phyloP scores from a whole-genome alignment of 37 sponge, comb jelly and placozoan species.

The Corticium candelabrum region DNA sequence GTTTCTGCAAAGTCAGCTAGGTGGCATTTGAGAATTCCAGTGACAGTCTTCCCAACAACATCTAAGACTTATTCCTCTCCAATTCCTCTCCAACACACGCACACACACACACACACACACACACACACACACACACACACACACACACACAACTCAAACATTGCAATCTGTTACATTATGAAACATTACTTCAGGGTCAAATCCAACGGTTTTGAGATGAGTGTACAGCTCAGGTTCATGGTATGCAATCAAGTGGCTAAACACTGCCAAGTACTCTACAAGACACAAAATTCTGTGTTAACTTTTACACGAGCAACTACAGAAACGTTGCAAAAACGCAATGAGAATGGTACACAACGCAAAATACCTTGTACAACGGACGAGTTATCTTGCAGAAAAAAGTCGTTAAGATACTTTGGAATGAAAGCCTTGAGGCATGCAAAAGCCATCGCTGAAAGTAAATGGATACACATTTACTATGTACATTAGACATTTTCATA shows the following conservation, averaged over 20 bases:
- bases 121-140: conserved; percentile 5
- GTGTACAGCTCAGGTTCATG: conserved; percentile 90
- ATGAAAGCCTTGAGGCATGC: conserved; percentile 79
- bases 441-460: conserved; percentile 66
- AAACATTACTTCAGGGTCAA: conserved; percentile 67
- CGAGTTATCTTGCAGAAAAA: conserved; percentile 93
- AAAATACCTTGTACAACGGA: conserved; percentile 80
- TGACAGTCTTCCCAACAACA: too few relatives aligned
- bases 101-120: conserved; percentile 5
- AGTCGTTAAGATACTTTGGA: conserved; percentile 82
- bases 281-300: neutral
- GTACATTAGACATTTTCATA: neutral
- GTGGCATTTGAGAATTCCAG: too few relatives aligned
- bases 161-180: too few relatives aligned
- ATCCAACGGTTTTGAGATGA: conserved; percentile 71
- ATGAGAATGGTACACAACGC: neutral
- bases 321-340: neutral
- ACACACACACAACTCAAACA: conserved; percentile 3
- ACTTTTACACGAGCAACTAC: too few relatives aligned
- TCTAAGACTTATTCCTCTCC: too few relatives aligned
- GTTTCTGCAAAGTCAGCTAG: too few relatives aligned
- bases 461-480: neutral
- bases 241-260: conserved; percentile 84
- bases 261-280: conserved; percentile 85
- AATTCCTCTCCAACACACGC: neutral